Conservation (phyloP, 2,113 vertebrate genomes). For the Fregata magnificens region DNA sequence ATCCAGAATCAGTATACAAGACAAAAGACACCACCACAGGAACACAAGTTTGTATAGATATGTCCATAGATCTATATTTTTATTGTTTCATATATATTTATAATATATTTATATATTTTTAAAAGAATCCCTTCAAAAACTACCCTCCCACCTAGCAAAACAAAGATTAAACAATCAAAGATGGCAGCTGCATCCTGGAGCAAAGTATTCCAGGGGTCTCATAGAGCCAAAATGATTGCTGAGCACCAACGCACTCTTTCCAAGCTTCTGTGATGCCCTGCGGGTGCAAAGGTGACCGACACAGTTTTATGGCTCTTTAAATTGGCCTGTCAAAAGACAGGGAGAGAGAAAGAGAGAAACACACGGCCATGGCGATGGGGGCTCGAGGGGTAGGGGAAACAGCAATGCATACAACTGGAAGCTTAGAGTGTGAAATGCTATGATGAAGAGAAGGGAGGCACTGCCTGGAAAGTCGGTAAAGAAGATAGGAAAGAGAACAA, state of each 20-base stretch:
- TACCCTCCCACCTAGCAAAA: constrained; percentile 61
- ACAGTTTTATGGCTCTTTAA: constrained; percentile 19
- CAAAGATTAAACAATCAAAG: constrained; percentile 44
- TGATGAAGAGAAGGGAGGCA: neutral
- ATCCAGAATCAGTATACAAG: fast-evolving
- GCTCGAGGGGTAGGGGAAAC: neutral
- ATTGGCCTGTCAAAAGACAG: neutral
- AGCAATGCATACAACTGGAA: neutral
- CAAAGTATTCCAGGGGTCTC: constrained; percentile 9
- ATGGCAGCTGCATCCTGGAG: constrained; percentile 14
- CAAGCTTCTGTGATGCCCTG: constrained; percentile 10
- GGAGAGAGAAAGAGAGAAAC: constrained; percentile 6
- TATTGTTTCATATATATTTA: constrained; percentile 62
- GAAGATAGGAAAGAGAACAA: neutral
- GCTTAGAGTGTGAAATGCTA: neutral
- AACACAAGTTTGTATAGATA: neutral
- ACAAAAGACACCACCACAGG: neutral
- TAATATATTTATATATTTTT: constrained; percentile 66
- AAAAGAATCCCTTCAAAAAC: constrained; percentile 63
- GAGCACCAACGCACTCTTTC: neutral
- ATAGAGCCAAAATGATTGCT: neutral
- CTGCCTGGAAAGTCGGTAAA: neutral
- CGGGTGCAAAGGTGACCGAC: constrained; percentile 11
- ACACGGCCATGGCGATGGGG: fast-evolving
- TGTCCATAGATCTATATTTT: constrained; percentile 61